These are phyloP conservation scores for Phoxinus dragarum DNA, from an alignment of 2,797 vertebrate genomes.

Conservation along the genomic window DNA sequence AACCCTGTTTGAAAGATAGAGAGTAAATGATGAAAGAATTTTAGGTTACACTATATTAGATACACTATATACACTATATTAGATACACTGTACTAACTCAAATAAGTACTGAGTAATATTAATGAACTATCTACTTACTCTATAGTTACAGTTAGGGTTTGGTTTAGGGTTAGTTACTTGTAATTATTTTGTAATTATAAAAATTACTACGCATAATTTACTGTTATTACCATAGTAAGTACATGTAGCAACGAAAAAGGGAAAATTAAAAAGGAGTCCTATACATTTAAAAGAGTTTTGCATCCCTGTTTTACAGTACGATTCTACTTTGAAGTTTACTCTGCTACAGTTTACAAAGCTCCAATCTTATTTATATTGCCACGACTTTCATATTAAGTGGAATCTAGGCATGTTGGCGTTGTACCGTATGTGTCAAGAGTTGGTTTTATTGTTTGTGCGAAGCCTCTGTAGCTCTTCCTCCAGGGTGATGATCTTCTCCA, in stretches of 20 bases:
- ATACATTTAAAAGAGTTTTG: not conserved
- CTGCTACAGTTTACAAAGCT: not conserved
- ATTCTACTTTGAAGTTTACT: not conserved
- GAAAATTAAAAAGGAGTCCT: not conserved
- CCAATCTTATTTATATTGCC: not conserved
- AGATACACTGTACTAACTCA: too few species aligned
- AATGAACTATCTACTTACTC: too few species aligned
- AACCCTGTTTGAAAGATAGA: not conserved
- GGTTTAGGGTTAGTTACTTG: too few species aligned
- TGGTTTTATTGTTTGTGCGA: slow-evolving; percentile 78
- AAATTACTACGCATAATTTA: too few species aligned
- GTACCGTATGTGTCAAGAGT: slow-evolving; percentile 2
- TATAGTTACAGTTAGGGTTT: too few species aligned
- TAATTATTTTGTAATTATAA: too few species aligned
- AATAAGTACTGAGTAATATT: too few species aligned
- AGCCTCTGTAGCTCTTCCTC: slow-evolving; percentile 86
- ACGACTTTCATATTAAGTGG: not conserved
- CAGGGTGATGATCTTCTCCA: slow-evolving; percentile 82
- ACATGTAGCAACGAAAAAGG: too few species aligned
- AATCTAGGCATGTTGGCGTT: not conserved
- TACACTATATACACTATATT: too few species aligned
- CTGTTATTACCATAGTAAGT: too few species aligned
- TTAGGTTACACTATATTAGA: too few species aligned
- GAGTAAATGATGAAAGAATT: not conserved
- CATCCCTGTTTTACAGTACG: not conserved